These are phyloP conservation scores for Hypsopygia costalis DNA, from an alignment of 2,888 invertebrate genomes.

Conservation along the genomic window DNA sequence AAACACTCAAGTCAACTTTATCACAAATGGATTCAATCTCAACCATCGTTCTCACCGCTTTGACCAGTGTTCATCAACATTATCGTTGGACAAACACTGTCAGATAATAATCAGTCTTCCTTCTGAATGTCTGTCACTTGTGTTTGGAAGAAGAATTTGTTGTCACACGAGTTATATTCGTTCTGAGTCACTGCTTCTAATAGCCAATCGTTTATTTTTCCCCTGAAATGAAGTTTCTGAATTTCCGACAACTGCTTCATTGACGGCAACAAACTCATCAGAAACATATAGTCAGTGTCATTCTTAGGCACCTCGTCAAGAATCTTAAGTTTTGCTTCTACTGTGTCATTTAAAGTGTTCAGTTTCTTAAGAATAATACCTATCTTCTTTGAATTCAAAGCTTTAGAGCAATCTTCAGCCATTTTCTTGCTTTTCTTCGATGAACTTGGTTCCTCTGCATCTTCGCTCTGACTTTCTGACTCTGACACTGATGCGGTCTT, in stretches of 20 bases:
- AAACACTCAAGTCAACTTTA: too few species aligned
- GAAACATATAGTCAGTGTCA: constrained; percentile 30
- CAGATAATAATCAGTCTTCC: background rate
- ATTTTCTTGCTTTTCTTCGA: constrained; percentile 1
- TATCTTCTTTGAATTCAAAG: constrained; percentile 9
- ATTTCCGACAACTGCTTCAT: constrained; percentile 27
- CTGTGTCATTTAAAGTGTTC: constrained; percentile 15
- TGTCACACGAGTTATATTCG: constrained; percentile 13
- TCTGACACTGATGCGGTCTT: constrained; percentile 13
- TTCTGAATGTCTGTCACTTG: constrained; percentile 1
- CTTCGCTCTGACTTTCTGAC: constrained; percentile 11
- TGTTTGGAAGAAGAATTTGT: constrained; percentile 8
- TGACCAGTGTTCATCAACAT: too few species aligned
- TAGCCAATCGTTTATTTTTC: constrained; percentile 32
- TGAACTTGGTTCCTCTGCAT: constrained; percentile 7
- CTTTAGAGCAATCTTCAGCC: background rate
- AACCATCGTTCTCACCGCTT: too few species aligned
- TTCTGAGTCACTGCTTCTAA: constrained; percentile 24
- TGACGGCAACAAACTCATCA: constrained; percentile 30
- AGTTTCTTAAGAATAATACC: constrained; percentile 16
- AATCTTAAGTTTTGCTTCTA: constrained; percentile 10
- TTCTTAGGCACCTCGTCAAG: constrained; percentile 15
- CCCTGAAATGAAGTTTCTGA: constrained; percentile 31
- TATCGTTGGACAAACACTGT: background rate
- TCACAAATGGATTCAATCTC: too few species aligned